These are phyloP conservation scores for Bradysia coprophila DNA, from an alignment of 1,140 invertebrate genomes.

Conservation along the genomic window DNA sequence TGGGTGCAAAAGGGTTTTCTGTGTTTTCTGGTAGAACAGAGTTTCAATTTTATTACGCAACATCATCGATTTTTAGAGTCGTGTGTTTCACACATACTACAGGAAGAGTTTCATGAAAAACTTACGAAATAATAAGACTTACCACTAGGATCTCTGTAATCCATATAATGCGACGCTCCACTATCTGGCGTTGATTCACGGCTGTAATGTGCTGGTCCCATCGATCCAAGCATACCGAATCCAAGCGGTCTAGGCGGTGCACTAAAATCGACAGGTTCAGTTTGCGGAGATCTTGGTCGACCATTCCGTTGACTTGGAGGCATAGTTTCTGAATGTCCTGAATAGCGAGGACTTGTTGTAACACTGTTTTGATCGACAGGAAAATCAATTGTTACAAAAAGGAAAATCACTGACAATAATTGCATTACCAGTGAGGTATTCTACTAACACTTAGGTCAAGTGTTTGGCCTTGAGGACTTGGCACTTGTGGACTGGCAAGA, in stretches of 20 bases:
- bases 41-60: no score
- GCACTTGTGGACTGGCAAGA: conserved; percentile 65
- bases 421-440: conserved; percentile 22
- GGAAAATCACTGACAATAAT: no score
- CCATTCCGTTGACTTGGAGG: conserved; percentile 13
- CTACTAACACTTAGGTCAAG: conserved; percentile 74
- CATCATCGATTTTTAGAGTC: no score
- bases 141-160: conserved; percentile 69
- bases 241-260: conserved; percentile 19
- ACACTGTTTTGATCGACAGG: conserved; percentile 25
- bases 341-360: conserved; percentile 39
- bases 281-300: conserved; percentile 23
- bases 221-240: conserved; percentile 24
- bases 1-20: no score
- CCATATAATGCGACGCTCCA: conserved; percentile 65
- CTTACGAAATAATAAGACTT: no score
- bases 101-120: no score
- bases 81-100: no score
- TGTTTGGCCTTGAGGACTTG: conserved; percentile 74
- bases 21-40: no score
- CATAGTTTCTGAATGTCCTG: conserved; percentile 7
- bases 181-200: conserved; percentile 67
- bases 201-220: conserved; percentile 37
- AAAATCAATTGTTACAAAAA: no score
- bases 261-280: conserved; percentile 42